phyloP scores from a whole-genome alignment of 1,140 invertebrate species.

The Cydia strobilella region DNA sequence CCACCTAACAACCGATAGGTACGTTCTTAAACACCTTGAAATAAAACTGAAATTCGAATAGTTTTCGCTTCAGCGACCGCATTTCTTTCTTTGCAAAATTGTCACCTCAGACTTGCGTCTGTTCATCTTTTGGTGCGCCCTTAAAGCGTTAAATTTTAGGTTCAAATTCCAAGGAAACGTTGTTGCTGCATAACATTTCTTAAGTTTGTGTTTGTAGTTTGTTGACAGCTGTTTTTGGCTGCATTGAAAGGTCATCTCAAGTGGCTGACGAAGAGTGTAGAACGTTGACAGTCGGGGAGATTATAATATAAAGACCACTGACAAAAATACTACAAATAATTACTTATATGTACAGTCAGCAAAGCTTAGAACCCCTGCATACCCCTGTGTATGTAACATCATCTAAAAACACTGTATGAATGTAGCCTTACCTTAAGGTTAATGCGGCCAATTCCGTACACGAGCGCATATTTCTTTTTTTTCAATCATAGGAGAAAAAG shows the following conservation, averaged over 20 bases:
- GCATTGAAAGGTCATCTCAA: slow-evolving; percentile 37
- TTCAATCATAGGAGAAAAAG: too few species aligned
- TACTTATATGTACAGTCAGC: too few species aligned
- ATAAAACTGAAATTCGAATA: background rate
- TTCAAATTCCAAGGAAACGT: slow-evolving; percentile 22
- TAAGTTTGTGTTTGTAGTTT: slow-evolving; percentile 30
- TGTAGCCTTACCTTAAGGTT: too few species aligned
- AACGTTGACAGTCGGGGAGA: background rate
- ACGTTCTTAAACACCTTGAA: background rate
- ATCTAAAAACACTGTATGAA: too few species aligned
- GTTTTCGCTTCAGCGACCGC: background rate
- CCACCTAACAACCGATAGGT: background rate
- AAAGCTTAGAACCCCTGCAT: too few species aligned
- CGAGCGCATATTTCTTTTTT: too few species aligned
- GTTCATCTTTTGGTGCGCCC: background rate
- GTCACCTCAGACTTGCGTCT: background rate
- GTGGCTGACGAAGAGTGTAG: slow-evolving; percentile 2
- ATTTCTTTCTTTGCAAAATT: background rate
- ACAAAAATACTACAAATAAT: too few species aligned
- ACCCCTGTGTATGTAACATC: too few species aligned
- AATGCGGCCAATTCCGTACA: too few species aligned
- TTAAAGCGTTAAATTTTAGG: background rate
- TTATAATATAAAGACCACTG: background rate
- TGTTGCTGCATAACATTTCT: slow-evolving; percentile 35
- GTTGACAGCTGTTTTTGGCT: slow-evolving; percentile 42